Conservation (phyloP, 2,888 invertebrate species). For the Dorcus hopei region DNA sequence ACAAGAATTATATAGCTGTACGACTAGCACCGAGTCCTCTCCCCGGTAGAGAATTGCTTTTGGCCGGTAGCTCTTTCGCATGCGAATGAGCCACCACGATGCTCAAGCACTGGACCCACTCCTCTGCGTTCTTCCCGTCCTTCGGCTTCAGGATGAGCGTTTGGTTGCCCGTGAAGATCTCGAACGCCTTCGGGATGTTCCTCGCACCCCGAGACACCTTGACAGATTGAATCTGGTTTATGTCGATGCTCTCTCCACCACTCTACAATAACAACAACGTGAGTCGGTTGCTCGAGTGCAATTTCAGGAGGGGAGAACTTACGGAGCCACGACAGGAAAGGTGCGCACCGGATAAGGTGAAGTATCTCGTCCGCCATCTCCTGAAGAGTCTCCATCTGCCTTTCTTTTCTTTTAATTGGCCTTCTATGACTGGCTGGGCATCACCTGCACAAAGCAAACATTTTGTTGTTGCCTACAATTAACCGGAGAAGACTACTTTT, state of each 20-base stretch:
- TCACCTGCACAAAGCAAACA: constrained; percentile 49
- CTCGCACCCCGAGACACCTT: constrained; percentile 87
- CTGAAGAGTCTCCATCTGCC: constrained; percentile 88
- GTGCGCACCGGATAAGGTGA: constrained; percentile 89
- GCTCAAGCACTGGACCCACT: constrained; percentile 93
- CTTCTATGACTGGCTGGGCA: constrained; percentile 85
- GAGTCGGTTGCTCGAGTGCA: no score
- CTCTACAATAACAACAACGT: constrained; percentile 54
- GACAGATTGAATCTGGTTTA: constrained; percentile 92
- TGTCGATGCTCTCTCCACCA: constrained; percentile 82
- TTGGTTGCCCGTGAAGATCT: constrained; percentile 93
- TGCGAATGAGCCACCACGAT: constrained; percentile 89
- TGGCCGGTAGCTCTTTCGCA: constrained; percentile 55
- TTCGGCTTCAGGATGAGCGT: constrained; percentile 91
- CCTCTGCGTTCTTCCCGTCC: constrained; percentile 90
- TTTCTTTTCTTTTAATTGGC: constrained; percentile 87
- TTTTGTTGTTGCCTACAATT: no score
- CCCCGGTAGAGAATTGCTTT: constrained; percentile 51
- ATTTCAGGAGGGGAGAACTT: constrained; percentile 42
- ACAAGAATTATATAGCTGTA: constrained; percentile 35
- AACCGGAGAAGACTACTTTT: no score
- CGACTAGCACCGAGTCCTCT: constrained; percentile 49
- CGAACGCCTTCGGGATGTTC: constrained; percentile 93
- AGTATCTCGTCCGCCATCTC: constrained; percentile 90
- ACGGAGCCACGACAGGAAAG: constrained; percentile 83